Conservation (phyloP, 2,797 vertebrate genomes). For the Microctenopoma steveboyesi region DNA sequence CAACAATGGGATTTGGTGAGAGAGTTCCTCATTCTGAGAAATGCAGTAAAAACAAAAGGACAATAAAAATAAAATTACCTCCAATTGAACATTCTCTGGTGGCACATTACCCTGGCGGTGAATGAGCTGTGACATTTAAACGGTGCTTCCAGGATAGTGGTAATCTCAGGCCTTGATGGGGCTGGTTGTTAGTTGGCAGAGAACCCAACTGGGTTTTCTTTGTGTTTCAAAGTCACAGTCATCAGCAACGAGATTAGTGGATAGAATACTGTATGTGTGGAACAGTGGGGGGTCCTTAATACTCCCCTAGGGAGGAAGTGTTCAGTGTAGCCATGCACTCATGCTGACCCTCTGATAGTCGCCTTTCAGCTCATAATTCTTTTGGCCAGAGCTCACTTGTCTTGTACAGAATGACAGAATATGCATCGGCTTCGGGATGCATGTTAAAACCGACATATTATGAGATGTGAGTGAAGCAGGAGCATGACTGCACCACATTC, state of each 20-base stretch:
- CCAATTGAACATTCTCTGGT: slow-evolving; percentile 65
- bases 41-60: slow-evolving; percentile 62
- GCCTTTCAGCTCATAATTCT: slow-evolving; percentile 61
- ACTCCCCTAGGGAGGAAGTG: slow-evolving; percentile 59
- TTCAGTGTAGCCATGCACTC: slow-evolving; percentile 52
- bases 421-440: slow-evolving; percentile 54
- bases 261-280: slow-evolving; percentile 24
- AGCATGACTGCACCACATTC: slow-evolving; percentile 58
- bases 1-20: slow-evolving; percentile 63
- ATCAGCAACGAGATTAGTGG: slow-evolving; percentile 43
- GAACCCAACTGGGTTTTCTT: slow-evolving; percentile 43
- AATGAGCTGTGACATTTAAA: slow-evolving; percentile 71
- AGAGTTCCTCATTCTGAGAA: slow-evolving; percentile 48
- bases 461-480: slow-evolving; percentile 58
- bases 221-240: slow-evolving; percentile 44
- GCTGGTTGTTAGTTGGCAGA: slow-evolving; percentile 59
- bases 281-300: slow-evolving; percentile 56
- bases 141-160: slow-evolving; percentile 68
- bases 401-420: slow-evolving; percentile 58
- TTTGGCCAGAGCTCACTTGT: slow-evolving; percentile 29
- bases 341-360: slow-evolving; percentile 58
- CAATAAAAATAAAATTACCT: slow-evolving; percentile 49
- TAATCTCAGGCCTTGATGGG: slow-evolving; percentile 62
- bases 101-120: slow-evolving; percentile 64
- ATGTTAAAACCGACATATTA: slow-evolving; percentile 58